Percentiles rank a stretch among this genome's conserved stretches.
These are phyloP conservation scores for Nowickia ferox DNA, from an alignment of 2,888 invertebrate genomes.

Conservation along the genomic window DNA sequence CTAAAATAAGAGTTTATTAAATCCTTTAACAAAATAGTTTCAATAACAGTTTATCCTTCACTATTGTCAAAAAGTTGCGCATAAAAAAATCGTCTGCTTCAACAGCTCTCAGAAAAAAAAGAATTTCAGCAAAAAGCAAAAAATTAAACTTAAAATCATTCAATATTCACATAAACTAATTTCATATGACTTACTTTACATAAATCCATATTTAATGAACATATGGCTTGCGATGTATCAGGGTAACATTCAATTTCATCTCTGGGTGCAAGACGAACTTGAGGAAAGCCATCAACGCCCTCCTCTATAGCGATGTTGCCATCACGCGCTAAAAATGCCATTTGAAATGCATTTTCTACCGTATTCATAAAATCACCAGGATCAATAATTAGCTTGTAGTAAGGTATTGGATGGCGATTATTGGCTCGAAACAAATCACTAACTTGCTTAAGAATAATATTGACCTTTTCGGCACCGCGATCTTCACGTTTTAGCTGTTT, in stretches of 20 bases:
- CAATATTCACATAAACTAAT: neutral
- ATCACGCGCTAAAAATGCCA: conserved; percentile 85
- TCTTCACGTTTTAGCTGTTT: conserved; percentile 83
- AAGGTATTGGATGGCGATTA: conserved; percentile 84
- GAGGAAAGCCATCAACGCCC: conserved; percentile 80
- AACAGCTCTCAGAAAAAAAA: too few relatives aligned
- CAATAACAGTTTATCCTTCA: too few relatives aligned
- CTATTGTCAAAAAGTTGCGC: too few relatives aligned
- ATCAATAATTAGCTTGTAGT: conserved; percentile 85
- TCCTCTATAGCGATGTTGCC: conserved; percentile 83
- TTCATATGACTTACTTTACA: conserved; percentile 74
- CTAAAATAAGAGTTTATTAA: too few relatives aligned
- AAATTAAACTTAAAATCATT: neutral
- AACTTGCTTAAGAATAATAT: conserved; percentile 83
- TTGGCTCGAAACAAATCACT: conserved; percentile 82
- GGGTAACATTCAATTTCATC: conserved; percentile 62
- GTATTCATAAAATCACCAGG: conserved; percentile 85
- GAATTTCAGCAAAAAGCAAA: neutral
- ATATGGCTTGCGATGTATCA: conserved; percentile 78
- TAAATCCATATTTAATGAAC: conserved; percentile 76
- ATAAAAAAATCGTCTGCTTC: too few relatives aligned
- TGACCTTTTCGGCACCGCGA: conserved; percentile 84
- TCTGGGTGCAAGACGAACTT: conserved; percentile 74
- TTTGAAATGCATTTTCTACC: conserved; percentile 86
- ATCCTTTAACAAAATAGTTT: too few relatives aligned